Base-by-base conservation (phyloP, 2,888 invertebrate genomes). In the Cylindroiulus punctatus region DNA sequence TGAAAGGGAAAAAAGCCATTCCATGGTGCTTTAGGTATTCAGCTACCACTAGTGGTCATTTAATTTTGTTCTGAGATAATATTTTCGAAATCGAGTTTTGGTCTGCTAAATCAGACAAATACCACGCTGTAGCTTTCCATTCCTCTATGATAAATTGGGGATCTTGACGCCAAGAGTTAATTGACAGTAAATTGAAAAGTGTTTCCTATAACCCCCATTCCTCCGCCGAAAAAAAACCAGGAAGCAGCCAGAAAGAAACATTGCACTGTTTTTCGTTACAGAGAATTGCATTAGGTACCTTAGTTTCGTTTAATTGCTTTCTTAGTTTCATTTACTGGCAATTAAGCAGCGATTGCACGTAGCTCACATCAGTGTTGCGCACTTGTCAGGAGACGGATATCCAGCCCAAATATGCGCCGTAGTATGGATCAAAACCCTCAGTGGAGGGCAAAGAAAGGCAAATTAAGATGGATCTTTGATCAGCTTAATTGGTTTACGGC, bases 381-480 rank as follows among this genome's bases (percentile, higher is more conserved):
- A 65, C 65, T 65, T 65, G 65, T 65, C 65, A 26, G 65, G 65
- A 65, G 65, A 65, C 4, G n/a, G 26, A 65, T 65, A 65, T 12
- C 65, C 65, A 65, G 8, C 65, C n/a, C n/a, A 22, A 65, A 65
- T 65, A 65, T 65, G 65, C 26, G n/a, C 57, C 19, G n/a, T 19
- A n/a, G 19, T n/a, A n/a, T 19, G 26, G n/a, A n/a, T n/a, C 19
- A 14, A 14, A 14, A 2, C 44, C 52, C 19, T 17, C 4, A 19
- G 52, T 52, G 17, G 65, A 26, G 26, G 65, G 65, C 26, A 22
- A 0, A 26, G 65, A 65, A 65, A 65, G 65, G 65, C 65, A 65
- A 65, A 65, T 65, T 65, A 65, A 65, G 65, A 65, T 65, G 65
- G 65, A 65, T 65, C 65, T 65, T 65, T 65, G 65, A 65, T 65